A percentile compares a stretch with the other conserved stretches of the same genome.
Conservation (phyloP, 92 coral and sea anemone species). For the Epizoanthus illoricatus region DNA sequence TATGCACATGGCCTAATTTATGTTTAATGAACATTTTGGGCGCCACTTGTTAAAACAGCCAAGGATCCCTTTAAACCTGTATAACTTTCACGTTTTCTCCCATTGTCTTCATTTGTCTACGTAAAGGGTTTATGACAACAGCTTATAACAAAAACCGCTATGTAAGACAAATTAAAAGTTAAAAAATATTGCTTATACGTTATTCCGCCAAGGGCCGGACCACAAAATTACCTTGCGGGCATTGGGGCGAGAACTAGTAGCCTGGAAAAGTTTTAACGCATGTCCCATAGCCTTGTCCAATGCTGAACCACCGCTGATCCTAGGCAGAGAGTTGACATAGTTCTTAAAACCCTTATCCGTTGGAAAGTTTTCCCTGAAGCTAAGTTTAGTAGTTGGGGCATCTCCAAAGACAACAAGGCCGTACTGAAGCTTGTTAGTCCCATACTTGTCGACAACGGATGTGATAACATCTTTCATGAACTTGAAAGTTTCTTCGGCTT, state of each 20-base stretch:
- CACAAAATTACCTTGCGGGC: slow-evolving; percentile 12
- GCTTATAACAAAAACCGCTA: too few species aligned
- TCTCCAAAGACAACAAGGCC: slow-evolving; percentile 42
- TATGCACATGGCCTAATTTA: too few species aligned
- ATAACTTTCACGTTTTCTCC: too few species aligned
- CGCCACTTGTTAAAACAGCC: too few species aligned
- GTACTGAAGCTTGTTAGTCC: slow-evolving; percentile 45
- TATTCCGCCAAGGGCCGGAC: too few species aligned
- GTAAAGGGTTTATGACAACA: too few species aligned
- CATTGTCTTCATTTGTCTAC: too few species aligned
- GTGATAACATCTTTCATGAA: slow-evolving; percentile 43
- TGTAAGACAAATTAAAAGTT: too few species aligned
- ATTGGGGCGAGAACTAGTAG: slow-evolving; percentile 25
- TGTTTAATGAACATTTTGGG: too few species aligned
- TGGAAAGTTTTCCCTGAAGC: slow-evolving; percentile 35
- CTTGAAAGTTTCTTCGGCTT: slow-evolving; percentile 56
- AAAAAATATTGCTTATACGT: too few species aligned
- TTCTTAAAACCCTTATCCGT: slow-evolving; percentile 32
- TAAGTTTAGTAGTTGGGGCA: slow-evolving; percentile 18
- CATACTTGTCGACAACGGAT: slow-evolving; percentile 59
- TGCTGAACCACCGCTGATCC: slow-evolving; percentile 16
- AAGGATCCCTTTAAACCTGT: too few species aligned
- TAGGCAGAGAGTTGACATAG: slow-evolving; percentile 27
- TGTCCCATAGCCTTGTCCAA: slow-evolving; percentile 35
- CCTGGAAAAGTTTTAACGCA: slow-evolving; percentile 32